Evolutionary conservation across 2,113 vertebrate genomes (phyloP).

Genomic region (rat (Rattus norvegicus)): DNA sequence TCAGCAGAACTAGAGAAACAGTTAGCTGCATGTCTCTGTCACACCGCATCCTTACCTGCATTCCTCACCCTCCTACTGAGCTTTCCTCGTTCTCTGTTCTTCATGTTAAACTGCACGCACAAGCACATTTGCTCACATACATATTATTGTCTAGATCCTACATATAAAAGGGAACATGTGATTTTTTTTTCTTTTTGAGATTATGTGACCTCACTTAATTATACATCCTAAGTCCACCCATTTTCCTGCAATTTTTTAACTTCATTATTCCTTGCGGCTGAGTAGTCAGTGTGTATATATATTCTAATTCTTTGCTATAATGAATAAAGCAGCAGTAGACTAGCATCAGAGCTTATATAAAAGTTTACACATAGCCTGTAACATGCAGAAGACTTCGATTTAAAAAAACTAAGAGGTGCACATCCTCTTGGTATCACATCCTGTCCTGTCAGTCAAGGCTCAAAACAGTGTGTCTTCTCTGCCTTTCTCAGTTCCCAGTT

Average conservation of each 20-base stretch:
- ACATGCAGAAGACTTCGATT: neutral
- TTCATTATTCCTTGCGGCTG: neutral
- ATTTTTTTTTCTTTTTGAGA: neutral
- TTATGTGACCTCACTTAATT: neutral
- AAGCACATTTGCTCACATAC: neutral
- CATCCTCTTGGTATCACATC: neutral
- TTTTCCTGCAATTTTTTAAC: neutral
- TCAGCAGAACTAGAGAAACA: neutral
- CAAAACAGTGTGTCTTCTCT: neutral
- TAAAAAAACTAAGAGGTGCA: neutral
- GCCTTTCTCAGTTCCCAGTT: neutral
- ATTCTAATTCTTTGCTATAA: neutral
- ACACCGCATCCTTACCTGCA: neutral
- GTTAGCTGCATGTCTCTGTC: neutral
- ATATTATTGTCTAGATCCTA: neutral
- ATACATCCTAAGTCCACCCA: neutral
- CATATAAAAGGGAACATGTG: neutral
- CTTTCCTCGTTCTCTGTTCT: neutral
- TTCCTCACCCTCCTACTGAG: neutral
- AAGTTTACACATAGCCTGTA: neutral
- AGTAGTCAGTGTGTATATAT: neutral
- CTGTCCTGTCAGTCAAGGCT: neutral
- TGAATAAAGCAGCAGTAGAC: neutral
- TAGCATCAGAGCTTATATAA: neutral
- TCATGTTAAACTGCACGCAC: neutral